These are phyloP conservation scores for Norana najaformis DNA, from an alignment of 2,888 invertebrate species.

Conservation along the genomic window DNA sequence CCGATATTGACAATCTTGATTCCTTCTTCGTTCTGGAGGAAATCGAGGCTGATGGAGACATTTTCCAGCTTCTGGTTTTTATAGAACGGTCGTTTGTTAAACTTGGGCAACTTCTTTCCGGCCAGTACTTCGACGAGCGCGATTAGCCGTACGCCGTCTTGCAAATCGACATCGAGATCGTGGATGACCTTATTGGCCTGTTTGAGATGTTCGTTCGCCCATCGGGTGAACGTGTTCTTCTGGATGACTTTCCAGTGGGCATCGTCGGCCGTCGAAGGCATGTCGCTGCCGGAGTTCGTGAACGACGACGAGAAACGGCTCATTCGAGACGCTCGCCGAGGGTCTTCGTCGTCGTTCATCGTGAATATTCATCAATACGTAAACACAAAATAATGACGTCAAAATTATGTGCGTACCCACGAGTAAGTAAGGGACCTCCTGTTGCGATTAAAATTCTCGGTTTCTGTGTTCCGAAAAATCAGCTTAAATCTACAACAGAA, in stretches of 20 bases:
- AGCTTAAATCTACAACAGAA: background rate
- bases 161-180: conserved; percentile 80
- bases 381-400: background rate
- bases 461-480: background rate
- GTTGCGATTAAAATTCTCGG: background rate
- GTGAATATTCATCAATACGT: background rate
- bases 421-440: background rate
- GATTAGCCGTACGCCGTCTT: conserved; percentile 76
- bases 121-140: conserved; percentile 75
- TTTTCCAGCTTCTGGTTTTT: conserved; percentile 89
- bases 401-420: background rate
- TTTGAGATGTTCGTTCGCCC: conserved; percentile 89
- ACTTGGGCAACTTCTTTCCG: conserved; percentile 77
- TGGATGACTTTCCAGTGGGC: conserved; percentile 91
- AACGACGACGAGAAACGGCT: background rate
- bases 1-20: conserved; percentile 90
- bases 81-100: conserved; percentile 83
- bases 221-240: conserved; percentile 89
- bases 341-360: background rate
- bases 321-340: background rate
- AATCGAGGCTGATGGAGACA: conserved; percentile 83
- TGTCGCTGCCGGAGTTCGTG: conserved; percentile 29
- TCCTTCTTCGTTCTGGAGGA: conserved; percentile 79
- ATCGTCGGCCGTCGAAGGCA: conserved; percentile 72
- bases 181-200: conserved; percentile 75